These are phyloP conservation scores for Calyptomena viridis DNA, from an alignment of 2,113 vertebrate species.

Conservation along the genomic window DNA sequence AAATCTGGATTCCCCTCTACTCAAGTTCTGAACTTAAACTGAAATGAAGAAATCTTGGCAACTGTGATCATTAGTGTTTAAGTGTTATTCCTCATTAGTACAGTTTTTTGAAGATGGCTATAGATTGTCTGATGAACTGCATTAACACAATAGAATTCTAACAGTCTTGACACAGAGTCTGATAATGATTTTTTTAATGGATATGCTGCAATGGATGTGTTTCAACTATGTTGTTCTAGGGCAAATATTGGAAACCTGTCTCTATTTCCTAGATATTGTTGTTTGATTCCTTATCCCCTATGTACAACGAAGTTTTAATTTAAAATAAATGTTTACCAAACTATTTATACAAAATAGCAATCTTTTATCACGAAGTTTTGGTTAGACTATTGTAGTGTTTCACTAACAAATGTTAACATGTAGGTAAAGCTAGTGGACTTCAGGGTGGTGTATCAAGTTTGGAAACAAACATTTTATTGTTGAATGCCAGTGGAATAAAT, in stretches of 20 bases:
- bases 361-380: neutral
- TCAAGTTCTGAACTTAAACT: constrained; percentile 68
- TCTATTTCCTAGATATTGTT: neutral
- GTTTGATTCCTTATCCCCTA: neutral
- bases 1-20: constrained; percentile 73
- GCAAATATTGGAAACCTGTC: neutral
- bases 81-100: neutral
- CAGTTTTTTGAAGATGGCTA: neutral
- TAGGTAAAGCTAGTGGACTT: neutral
- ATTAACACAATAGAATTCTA: neutral
- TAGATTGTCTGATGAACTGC: neutral
- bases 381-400: neutral
- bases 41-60: neutral
- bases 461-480: neutral
- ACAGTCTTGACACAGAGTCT: neutral
- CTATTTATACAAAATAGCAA: neutral
- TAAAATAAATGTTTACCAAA: constrained; percentile 29
- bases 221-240: neutral
- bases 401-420: neutral
- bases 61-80: neutral
- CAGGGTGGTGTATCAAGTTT: neutral
- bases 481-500: neutral
- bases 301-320: neutral
- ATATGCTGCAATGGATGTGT: neutral
- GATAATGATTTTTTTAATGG: neutral